Evolutionary conservation across 1,140 invertebrate genomes (phyloP), one percentile per base, ranked within the genome.

Genomic region (Pectinophora gossypiella): DNA sequence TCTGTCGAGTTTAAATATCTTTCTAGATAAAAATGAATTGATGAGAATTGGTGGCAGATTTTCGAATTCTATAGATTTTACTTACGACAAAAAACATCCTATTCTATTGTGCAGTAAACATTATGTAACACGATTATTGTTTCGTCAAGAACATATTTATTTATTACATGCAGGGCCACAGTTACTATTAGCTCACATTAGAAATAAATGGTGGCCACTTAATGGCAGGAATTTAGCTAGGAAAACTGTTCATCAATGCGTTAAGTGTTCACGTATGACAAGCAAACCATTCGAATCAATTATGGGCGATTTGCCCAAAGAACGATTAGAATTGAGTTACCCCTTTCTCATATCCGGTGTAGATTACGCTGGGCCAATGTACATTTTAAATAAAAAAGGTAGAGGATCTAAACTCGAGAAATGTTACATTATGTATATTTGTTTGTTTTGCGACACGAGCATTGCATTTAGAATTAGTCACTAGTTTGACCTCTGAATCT

Each of bases 291-390:
- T 23, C 2, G 15, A 3, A 3, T 18, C 47, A 6, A 32, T 48
- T 20, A 48, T 48, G 47, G 32, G 47, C 18, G 36, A 48, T 38
- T 19, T 35, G n/a, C 23, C 32, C 2, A 9, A 2, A 18, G 47
- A 35, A 38, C 4, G 47, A 12, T 35, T 38, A 27, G 18, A 59
- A 1, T 78, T 70, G 68, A 44, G 65, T 12, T 44, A 51, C n/a
- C 57, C 61, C 32, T 68, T 67, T 59, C 19, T 51, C 4, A 35
- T 45, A 12, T 38, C 15, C 16, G 68, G 62, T 9, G 53, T 61
- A 0, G 65, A 73, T 36, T 69, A 66, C 27, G 59, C 55, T 12
- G 68, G 65, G 12, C 64, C 67, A 23, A 35, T 69, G 21, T 19
- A 22, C 9, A 27, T 66, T n/a, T 52, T 54, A 16, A 7, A 51